phyloP scores from a whole-genome alignment of 2,113 vertebrate species.

The Spermophilus dauricus region DNA sequence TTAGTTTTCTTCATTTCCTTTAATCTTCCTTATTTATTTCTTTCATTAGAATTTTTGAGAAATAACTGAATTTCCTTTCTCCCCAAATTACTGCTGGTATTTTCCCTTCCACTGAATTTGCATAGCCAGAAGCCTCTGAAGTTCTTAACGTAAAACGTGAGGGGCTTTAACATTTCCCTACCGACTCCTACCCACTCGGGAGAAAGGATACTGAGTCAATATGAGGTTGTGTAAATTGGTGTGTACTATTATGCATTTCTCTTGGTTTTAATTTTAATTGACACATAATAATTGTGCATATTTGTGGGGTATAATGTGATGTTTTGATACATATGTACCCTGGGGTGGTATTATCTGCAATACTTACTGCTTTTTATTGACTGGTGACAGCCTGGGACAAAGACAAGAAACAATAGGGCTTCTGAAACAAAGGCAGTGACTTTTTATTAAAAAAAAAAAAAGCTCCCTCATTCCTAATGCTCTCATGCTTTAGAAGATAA shows the following conservation, averaged over 20 bases:
- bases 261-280: neutral
- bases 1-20: neutral
- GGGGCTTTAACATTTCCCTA: neutral
- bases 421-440: neutral
- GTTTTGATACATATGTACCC: too few relatives aligned
- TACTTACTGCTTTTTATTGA: neutral
- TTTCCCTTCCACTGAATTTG: neutral
- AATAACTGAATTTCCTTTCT: neutral
- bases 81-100: neutral
- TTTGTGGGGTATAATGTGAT: neutral
- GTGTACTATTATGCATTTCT: neutral
- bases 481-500: neutral
- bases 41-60: neutral
- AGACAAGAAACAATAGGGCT: neutral
- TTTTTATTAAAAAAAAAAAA: neutral
- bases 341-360: neutral
- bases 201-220: neutral
- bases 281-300: neutral
- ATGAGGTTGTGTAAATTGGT: neutral
- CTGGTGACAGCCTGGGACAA: neutral
- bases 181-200: neutral
- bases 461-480: neutral
- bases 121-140: neutral
- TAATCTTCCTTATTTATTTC: neutral
- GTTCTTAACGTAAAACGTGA: neutral